Conservation (phyloP, 2,888 invertebrate genomes). For the Nomada flava region DNA sequence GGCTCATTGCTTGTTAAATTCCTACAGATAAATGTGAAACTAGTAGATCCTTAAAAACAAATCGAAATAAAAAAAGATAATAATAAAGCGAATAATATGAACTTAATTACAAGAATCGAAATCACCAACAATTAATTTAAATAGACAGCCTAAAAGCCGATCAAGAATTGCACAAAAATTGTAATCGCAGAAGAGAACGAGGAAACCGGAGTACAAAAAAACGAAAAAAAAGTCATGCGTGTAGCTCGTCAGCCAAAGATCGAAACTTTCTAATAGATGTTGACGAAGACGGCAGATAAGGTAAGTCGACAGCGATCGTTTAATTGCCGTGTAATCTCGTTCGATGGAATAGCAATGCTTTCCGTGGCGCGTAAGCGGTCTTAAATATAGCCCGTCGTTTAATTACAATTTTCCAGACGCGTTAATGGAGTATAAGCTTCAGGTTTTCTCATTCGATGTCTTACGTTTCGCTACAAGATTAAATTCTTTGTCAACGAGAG, state of each 20-base stretch:
- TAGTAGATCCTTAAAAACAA: not conserved
- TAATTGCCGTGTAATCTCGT: conserved; percentile 25
- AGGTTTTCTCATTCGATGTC: not conserved
- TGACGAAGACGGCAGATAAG: conserved; percentile 20
- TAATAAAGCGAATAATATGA: too few species aligned
- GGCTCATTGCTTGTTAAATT: too few species aligned
- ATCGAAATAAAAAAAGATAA: not conserved
- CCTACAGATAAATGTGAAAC: too few species aligned
- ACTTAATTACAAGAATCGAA: not conserved
- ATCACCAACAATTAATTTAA: not conserved
- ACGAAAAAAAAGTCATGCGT: not conserved
- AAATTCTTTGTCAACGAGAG: not conserved
- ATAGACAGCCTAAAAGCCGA: not conserved
- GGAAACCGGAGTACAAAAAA: not conserved
- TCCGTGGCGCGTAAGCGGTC: conserved; percentile 14
- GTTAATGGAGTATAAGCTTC: not conserved
- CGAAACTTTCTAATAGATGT: conserved; percentile 1
- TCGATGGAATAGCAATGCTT: not conserved
- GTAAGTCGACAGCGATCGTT: conserved; percentile 18
- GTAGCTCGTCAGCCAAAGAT: too few species aligned
- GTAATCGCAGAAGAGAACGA: not conserved
- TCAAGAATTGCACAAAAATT: not conserved
- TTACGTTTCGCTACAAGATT: conserved; percentile 8
- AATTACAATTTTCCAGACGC: conserved; percentile 3
- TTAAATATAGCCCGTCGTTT: not conserved